These are phyloP conservation scores for Allygus modestus DNA, from an alignment of 2,888 invertebrate species.

Conservation along the genomic window DNA sequence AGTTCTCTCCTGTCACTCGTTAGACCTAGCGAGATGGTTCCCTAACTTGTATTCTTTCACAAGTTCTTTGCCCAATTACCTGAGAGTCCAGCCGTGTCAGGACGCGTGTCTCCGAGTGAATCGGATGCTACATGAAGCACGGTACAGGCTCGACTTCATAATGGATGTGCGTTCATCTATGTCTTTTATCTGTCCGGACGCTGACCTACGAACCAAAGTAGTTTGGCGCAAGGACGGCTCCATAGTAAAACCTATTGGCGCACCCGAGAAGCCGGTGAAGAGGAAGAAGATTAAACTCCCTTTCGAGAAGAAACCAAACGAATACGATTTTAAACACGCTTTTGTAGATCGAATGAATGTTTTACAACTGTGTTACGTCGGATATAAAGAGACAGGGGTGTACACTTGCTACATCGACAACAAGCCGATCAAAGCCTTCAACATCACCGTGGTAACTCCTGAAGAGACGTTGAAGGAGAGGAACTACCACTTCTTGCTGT, in stretches of 20 bases:
- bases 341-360: slow-evolving; percentile 44
- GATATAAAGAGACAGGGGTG: not conserved
- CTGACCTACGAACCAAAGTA: not conserved
- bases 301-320: slow-evolving; percentile 21
- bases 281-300: not conserved
- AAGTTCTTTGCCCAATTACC: not conserved
- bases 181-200: slow-evolving; percentile 36
- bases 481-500: slow-evolving; percentile 16
- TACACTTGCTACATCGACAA: slow-evolving; percentile 37
- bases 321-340: not conserved
- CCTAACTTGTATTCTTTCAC: slow-evolving; percentile 8
- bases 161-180: slow-evolving; percentile 14
- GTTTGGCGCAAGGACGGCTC: not conserved
- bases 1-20: slow-evolving; percentile 21
- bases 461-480: slow-evolving; percentile 7
- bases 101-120: slow-evolving; percentile 9
- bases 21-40: not conserved
- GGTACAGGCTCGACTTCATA: not conserved
- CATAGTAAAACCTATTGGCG: not conserved
- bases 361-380: slow-evolving; percentile 11
- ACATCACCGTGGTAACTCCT: slow-evolving; percentile 17
- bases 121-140: not conserved
- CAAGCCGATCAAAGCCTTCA: not conserved
- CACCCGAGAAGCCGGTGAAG: not conserved
- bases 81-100: not conserved